Conservation (phyloP, 2,888 invertebrate genomes). For the Odontocolon sp. region DNA sequence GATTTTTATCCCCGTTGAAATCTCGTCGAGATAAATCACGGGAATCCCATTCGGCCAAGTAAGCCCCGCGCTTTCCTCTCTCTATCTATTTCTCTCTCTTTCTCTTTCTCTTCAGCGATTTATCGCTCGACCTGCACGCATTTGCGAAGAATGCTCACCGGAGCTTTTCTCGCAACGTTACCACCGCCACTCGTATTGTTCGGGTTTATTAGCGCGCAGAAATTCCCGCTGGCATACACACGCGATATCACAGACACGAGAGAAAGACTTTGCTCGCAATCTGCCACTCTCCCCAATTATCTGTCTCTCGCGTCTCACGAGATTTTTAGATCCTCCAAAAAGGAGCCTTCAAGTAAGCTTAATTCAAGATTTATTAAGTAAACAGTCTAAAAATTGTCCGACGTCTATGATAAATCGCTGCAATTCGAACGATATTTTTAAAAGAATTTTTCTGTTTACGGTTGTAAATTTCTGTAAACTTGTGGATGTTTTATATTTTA, state of each 20-base stretch:
- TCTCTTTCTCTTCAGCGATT: slow-evolving; percentile 62
- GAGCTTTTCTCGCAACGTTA: slow-evolving; percentile 41
- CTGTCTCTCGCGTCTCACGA: slow-evolving; percentile 5
- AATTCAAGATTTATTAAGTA: too few relatives aligned
- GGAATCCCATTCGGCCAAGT: slow-evolving; percentile 65
- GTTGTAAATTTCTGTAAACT: too few relatives aligned
- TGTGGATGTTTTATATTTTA: too few relatives aligned
- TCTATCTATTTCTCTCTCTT: slow-evolving; percentile 24
- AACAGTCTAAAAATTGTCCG: too few relatives aligned
- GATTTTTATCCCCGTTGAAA: slow-evolving; percentile 70
- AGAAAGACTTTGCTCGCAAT: slow-evolving; percentile 15
- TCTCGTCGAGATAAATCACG: slow-evolving; percentile 72
- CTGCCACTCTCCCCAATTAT: slow-evolving; percentile 17
- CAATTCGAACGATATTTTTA: too few relatives aligned
- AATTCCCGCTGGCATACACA: slow-evolving; percentile 27
- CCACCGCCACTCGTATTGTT: slow-evolving; percentile 54
- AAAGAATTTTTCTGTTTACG: too few relatives aligned
- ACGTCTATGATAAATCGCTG: too few relatives aligned
- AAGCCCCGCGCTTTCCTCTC: slow-evolving; percentile 43
- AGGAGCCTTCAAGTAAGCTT: too few relatives aligned
- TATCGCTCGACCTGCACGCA: slow-evolving; percentile 63
- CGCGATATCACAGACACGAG: slow-evolving; percentile 28
- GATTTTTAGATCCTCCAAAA: too few relatives aligned
- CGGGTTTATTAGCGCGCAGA: slow-evolving; percentile 59
- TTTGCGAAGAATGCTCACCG: slow-evolving; percentile 47